Evolutionary conservation across 1,140 invertebrate species (phyloP), one percentile per base, ranked within the genome.

Genomic region (Drosophila nigrodunni): DNA sequence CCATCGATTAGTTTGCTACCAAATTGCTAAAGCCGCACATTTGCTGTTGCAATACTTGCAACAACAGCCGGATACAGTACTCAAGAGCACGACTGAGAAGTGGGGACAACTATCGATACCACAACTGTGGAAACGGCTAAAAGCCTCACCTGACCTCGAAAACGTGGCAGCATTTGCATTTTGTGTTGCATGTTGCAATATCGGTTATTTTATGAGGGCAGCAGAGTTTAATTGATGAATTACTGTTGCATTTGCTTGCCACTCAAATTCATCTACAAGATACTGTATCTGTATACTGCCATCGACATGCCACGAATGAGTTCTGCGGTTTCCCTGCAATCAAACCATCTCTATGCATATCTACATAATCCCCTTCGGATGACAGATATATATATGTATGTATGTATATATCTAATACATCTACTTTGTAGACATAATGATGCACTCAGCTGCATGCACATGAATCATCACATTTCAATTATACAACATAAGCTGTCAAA

Each of bases 151-250:
- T 54, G 46, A 76, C 73, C 54, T 64, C 73, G 43, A 68, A 78
- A 72, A 55, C 41, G 57, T 67, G 46, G 34, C 43, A 73, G 25
- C 61, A 77, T 88, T 88, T 78, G 85, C 85, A 89, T 87, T 70
- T 76, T 74, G 9, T 52, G 46, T 52, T 50, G 60, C 54, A 21
- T 5, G 18, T 34, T 34, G 57, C 10, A 37, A 49, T 44, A 81
- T 85, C 37, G 77, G 58, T 78, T 80, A 89, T 85, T 80, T 61
- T 85, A 80, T 78, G 73, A 75, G 74, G 83, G 77, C 54, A 34
- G 77, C 54, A 34, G 47, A 69, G 74, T 78, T 80, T 85, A 80
- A 89, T 89, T 88, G 85, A 88, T 89, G 85, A 85, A 88, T 89
- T 89, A 81, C 65, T 75, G 68, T 72, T 89, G 77, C 71, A 74